phyloP scores from a whole-genome alignment of 2,113 vertebrate genomes.

The Chamaea fasciata region DNA sequence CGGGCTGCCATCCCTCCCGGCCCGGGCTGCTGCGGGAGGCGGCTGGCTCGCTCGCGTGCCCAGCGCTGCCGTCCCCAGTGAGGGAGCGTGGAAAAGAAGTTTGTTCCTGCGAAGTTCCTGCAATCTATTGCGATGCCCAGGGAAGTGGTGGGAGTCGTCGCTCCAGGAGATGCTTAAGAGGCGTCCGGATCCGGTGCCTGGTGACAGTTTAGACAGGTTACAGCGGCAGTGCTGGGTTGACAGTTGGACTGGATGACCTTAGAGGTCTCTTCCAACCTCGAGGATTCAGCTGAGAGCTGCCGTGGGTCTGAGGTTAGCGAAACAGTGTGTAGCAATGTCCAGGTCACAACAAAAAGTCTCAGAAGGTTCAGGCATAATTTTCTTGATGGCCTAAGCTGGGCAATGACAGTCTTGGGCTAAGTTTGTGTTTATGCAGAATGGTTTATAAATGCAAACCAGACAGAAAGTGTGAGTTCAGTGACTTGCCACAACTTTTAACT shows the following conservation, averaged over 20 bases:
- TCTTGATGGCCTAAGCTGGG: background rate
- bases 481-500: background rate
- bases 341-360: background rate
- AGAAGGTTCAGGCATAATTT: background rate
- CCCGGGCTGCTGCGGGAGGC: background rate
- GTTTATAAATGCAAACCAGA: background rate
- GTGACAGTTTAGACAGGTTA: background rate
- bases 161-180: background rate
- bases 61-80: accelerated
- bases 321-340: accelerated
- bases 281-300: background rate
- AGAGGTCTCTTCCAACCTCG: background rate
- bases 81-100: background rate
- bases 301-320: accelerated
- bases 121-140: background rate
- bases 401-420: background rate
- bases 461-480: background rate
- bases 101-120: too few species aligned
- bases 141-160: background rate
- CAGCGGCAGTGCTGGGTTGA: background rate
- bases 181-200: too few species aligned
- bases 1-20: too few species aligned
- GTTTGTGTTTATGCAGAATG: background rate
- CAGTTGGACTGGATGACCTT: too few species aligned
- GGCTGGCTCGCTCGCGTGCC: background rate